Percentiles rank a stretch among this genome's conserved stretches.
These are phyloP conservation scores for Tachina fera DNA, from an alignment of 2,888 invertebrate genomes.

Conservation along the genomic window DNA sequence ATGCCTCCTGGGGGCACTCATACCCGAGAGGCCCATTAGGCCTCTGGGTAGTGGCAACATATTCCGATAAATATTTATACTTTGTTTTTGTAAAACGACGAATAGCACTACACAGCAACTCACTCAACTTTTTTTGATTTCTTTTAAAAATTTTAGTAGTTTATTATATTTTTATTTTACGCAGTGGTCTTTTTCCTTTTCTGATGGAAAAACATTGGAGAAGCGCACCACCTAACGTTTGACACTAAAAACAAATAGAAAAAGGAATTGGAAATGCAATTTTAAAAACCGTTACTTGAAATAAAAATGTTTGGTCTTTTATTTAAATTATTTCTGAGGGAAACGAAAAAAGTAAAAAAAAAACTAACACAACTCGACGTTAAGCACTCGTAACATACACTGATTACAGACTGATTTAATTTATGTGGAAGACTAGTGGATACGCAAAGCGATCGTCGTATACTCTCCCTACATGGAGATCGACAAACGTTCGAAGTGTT, in stretches of 20 bases:
- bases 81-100: conserved; percentile 9
- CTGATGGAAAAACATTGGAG: conserved; percentile 47
- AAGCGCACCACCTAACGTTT: conserved; percentile 55
- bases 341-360: conserved; percentile 27
- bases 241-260: conserved; percentile 59
- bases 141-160: conserved; percentile 40
- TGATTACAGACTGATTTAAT: conserved; percentile 66
- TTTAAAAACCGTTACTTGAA: conserved; percentile 20
- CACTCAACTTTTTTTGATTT: conserved; percentile 5
- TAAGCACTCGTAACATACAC: conserved; percentile 69
- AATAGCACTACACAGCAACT: conserved; percentile 24
- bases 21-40: conserved; percentile 81
- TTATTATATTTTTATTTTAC: conserved; percentile 30
- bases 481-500: conserved; percentile 83
- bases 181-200: conserved; percentile 50
- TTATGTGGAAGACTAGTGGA: conserved; percentile 60
- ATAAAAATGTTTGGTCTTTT: neutral
- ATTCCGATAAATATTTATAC: conserved; percentile 41
- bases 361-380: conserved; percentile 71
- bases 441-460: conserved; percentile 78
- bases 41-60: conserved; percentile 81
- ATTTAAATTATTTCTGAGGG: conserved; percentile 2
- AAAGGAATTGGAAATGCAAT: conserved; percentile 26
- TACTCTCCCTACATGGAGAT: conserved; percentile 83
- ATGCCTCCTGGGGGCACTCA: conserved; percentile 68